Evolutionary conservation across 1,140 invertebrate genomes (phyloP), one percentile per base, ranked within the genome.

Genomic region (Drosophila asahinai): DNA sequence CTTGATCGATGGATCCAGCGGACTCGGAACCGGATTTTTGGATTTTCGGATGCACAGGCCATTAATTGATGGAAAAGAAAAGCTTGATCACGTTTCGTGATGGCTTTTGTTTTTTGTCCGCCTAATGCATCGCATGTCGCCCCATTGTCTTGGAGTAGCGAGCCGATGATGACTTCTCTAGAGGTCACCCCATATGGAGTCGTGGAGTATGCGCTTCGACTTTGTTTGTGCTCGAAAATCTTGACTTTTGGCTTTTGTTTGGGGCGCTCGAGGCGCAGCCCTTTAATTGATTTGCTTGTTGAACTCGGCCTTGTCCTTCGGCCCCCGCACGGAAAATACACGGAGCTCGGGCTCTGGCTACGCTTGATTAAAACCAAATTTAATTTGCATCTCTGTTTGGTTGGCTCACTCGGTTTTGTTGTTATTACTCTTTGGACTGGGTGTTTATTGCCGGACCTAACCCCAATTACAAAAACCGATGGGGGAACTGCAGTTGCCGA

Each of bases 361-460:
- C 40, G 70, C 78, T 90, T 90, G 86, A 90, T 90, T 90, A 90
- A 89, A 81, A 86, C 67, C 75, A 86, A 90, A 89, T 89, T 90
- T 84, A 76, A 89, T 89, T 90, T 90, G 79, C 74, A 89, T 89
- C 30, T 73, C 45, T 19, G 40, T 40, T 73, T 45, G 25, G 54
- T 60, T 72, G 38, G 45, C 71, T 77, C 68, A 61, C 65, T 77
- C 22, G 74, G 48, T 19, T 68, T 71, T 40, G 63, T 48, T 71
- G 67, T 71, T 68, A 57, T 68, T 43, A 54, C 49, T 22, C 38
- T 33, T 19, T 25, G 54, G 15, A 54, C 17, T 30, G 65, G 40
- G 40, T 61, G 48, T 80, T 80, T 80, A 80, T 74, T 58, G 52
- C 57, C 67, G 58, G 48, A 73, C 57, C 66, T 61, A 90, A 89